phyloP scores from a whole-genome alignment of 2,888 invertebrate genomes.

The Leptinotarsa juncta region DNA sequence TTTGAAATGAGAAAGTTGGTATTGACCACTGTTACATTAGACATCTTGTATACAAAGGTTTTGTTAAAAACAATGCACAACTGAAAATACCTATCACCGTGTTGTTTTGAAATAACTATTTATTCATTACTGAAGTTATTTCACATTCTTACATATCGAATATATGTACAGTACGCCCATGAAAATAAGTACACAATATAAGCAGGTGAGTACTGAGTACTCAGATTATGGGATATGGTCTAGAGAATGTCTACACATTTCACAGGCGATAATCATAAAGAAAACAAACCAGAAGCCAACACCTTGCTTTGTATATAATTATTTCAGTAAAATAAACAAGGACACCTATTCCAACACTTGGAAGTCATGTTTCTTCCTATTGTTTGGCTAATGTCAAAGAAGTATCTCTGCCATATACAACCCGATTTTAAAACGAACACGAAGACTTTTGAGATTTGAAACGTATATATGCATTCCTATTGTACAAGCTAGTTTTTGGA shows the following conservation, averaged over 20 bases:
- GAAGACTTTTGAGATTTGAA: too few relatives aligned
- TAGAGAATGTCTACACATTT: constrained; percentile 11
- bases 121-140: too few relatives aligned
- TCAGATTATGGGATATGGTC: constrained; percentile 12
- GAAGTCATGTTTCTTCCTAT: constrained; percentile 21
- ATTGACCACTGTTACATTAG: too few relatives aligned
- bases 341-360: constrained; percentile 18
- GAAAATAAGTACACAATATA: background rate
- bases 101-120: too few relatives aligned
- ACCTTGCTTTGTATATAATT: constrained; percentile 39
- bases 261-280: constrained; percentile 27
- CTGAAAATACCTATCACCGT: too few relatives aligned
- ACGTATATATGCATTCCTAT: too few relatives aligned
- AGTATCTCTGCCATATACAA: constrained; percentile 14
- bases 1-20: too few relatives aligned
- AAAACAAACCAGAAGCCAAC: constrained; percentile 31
- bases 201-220: constrained; percentile 3
- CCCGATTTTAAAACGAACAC: background rate
- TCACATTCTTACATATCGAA: background rate
- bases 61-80: too few relatives aligned
- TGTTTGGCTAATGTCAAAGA: constrained; percentile 22
- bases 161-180: background rate
- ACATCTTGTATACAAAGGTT: too few relatives aligned
- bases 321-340: constrained; percentile 33
- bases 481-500: too few relatives aligned